Evolutionary conservation across 2,888 invertebrate genomes (phyloP).

Genomic region (Volucella bombylans): DNA sequence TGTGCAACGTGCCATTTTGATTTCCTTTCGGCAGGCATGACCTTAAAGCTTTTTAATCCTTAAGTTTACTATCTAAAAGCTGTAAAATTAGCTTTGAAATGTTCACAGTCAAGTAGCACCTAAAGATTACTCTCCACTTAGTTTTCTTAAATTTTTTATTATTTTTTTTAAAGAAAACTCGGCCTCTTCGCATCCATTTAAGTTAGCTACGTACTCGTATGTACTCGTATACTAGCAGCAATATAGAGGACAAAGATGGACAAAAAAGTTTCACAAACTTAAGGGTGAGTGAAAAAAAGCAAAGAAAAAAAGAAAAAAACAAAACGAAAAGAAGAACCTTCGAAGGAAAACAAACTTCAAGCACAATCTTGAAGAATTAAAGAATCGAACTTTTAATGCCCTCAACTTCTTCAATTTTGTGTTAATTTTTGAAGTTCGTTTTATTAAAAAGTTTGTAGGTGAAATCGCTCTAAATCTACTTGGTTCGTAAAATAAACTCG

Average conservation of each 20-base stretch:
- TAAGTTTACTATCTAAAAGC: constrained; percentile 73
- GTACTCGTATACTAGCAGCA: constrained; percentile 21
- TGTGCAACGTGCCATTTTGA: constrained; percentile 58
- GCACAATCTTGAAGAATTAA: constrained; percentile 72
- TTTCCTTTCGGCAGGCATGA: constrained; percentile 58
- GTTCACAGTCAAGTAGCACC: constrained; percentile 66
- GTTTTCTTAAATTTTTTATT: constrained; percentile 42
- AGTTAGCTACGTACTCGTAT: neutral
- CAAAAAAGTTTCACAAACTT: constrained; percentile 67
- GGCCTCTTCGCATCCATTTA: constrained; percentile 14
- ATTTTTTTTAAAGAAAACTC: constrained; percentile 19
- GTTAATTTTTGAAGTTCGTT: constrained; percentile 73
- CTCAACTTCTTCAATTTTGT: constrained; percentile 72
- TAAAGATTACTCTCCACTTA: constrained; percentile 67
- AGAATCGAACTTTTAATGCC: constrained; percentile 72
- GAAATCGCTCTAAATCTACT: constrained; percentile 40
- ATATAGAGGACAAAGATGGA: constrained; percentile 65
- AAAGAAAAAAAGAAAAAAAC: constrained; percentile 17
- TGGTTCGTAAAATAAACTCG: constrained; percentile 45
- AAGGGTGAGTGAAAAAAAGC: constrained; percentile 27
- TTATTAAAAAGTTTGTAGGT: constrained; percentile 68
- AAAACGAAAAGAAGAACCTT: constrained; percentile 21
- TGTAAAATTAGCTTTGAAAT: constrained; percentile 73
- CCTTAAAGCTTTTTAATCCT: constrained; percentile 71
- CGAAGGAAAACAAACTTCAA: constrained; percentile 61